These are phyloP conservation scores for Scalopus aquaticus DNA, from an alignment of 2,113 vertebrate species.

Conservation along the genomic window DNA sequence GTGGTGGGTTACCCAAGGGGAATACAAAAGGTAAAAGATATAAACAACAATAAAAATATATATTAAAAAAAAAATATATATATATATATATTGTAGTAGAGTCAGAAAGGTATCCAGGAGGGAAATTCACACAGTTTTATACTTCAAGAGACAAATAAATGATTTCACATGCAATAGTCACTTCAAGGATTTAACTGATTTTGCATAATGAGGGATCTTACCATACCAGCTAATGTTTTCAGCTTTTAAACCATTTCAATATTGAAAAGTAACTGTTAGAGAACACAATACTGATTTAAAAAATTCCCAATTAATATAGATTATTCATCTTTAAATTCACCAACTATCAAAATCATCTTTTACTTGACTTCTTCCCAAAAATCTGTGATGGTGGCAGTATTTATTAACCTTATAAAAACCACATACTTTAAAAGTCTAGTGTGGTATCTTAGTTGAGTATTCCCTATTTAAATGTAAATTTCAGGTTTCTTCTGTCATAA, in stretches of 20 bases:
- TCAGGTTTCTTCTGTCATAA: conserved; percentile 50
- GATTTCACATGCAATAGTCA: not conserved
- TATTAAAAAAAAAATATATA: too few species aligned
- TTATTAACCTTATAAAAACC: conserved; percentile 69
- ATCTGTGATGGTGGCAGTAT: not conserved
- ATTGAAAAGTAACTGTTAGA: not conserved
- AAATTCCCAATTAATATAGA: not conserved
- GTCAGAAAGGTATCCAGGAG: too few species aligned
- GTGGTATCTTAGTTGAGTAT: conserved; percentile 56
- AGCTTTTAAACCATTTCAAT: not conserved
- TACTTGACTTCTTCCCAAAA: not conserved
- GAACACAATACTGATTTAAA: not conserved
- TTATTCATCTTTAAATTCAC: not conserved
- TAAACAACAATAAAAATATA: too few species aligned
- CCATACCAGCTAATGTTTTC: not conserved
- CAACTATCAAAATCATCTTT: not conserved
- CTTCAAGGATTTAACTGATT: conserved; percentile 25
- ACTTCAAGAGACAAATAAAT: not conserved
- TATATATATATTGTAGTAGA: not conserved
- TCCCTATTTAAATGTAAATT: conserved; percentile 75
- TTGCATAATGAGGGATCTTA: conserved; percentile 20
- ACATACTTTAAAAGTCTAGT: conserved; percentile 41
- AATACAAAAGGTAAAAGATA: too few species aligned
- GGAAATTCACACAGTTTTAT: not conserved
- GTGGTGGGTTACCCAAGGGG: too few species aligned